Base-by-base conservation (phyloP, 2,113 vertebrate genomes). In the Paramormyrops kingsleyae region DNA sequence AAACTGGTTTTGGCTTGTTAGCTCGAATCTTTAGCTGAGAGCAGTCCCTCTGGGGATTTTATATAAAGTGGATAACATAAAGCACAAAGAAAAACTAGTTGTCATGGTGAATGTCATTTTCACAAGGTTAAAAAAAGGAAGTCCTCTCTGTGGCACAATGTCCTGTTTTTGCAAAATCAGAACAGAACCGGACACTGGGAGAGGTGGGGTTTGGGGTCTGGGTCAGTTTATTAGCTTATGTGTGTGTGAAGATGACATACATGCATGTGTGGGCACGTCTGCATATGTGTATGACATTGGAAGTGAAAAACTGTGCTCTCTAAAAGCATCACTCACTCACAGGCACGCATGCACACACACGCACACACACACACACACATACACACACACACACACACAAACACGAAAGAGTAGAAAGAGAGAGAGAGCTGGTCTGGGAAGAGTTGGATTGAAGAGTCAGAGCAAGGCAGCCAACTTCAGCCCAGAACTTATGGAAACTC, bases 1-100 rank as follows among this genome's bases (percentile, higher is more conserved):
- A 98, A 98, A 92, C 90, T 96, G 96, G 96, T 97, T 90, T 80
- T 95, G 95, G 50, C 24, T 52, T 4, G 7, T 83, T 91, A 62
- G 59, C 31, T n/a, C 5, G 5, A 85, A 10, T 85, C 83, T 85
- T 85, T 85, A 49, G 83, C 83, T n/a, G 46, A 12, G 24, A 42
- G 4, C 10, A 49, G 8, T 27, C 83, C 46, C 46, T 49, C 44
- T 4, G 8, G 39, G 80, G 21, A 9, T 44, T 83, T 83, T 19
- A 42, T 24, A 49, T 84, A 21, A 10, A 50, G 74, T 17, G 2
- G 19, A 47, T 4, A 85, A 47, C 49, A 13, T 49, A 27, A 49
- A 49, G 46, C 10, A n/a, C 5, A 47, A 80, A 80, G 15, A 47
- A 47, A 46, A 39, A 42, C 4, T 80, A 39, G 74, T 42, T 80